Conservation (phyloP, 2,888 invertebrate genomes). For the Frankliniella fusca region DNA sequence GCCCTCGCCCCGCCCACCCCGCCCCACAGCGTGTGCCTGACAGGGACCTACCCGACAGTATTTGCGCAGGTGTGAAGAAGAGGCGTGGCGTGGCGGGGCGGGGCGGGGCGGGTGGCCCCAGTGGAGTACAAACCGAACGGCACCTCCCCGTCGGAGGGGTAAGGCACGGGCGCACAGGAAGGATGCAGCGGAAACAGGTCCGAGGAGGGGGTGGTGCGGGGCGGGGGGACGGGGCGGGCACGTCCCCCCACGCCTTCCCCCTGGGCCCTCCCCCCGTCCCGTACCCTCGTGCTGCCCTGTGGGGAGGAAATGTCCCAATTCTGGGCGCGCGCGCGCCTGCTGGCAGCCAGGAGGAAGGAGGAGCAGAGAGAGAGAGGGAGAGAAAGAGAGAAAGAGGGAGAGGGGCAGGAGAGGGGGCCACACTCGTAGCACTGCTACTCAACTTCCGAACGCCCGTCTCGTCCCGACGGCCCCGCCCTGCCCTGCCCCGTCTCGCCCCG, state of each 20-base stretch:
- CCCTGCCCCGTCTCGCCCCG: no score
- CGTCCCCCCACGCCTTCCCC: neutral
- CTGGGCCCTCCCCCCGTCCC: neutral
- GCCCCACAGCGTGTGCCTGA: neutral
- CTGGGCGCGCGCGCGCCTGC: neutral
- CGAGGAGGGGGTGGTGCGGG: neutral
- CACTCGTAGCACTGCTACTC: neutral
- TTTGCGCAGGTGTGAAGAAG: constrained; percentile 24
- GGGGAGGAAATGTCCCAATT: constrained; percentile 21
- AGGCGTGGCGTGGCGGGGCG: neutral
- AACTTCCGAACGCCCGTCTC: neutral
- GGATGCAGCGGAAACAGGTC: constrained; percentile 15
- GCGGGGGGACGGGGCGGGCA: neutral
- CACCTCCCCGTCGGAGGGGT: no score
- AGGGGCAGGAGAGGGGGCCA: neutral
- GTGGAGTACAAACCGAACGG: neutral
- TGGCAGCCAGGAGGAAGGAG: neutral
- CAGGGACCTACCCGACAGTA: constrained; percentile 18
- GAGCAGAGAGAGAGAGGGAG: neutral
- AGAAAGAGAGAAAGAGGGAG: neutral
- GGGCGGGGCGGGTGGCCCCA: neutral
- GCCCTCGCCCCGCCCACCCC: neutral
- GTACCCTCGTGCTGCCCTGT: neutral
- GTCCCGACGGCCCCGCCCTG: no score
- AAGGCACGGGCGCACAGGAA: neutral